Evolutionary conservation across 2,797 vertebrate genomes (phyloP), one percentile per base, ranked within the genome.

Genomic region (Peromyscus aztecus): DNA sequence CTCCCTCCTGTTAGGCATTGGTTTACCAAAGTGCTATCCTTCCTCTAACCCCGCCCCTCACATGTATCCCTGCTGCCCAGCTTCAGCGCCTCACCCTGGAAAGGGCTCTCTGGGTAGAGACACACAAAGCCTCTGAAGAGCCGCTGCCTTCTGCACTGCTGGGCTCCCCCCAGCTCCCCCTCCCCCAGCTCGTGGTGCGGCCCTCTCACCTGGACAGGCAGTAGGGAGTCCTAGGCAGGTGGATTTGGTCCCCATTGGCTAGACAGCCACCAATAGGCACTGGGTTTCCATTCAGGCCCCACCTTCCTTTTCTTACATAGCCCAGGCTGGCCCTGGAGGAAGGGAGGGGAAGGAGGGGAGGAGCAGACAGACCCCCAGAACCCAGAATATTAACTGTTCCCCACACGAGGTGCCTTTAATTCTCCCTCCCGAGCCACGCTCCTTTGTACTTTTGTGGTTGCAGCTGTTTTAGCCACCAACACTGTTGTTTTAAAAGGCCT

Each of bases 401-500:
- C 78, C 40, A 8, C 10, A 76, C 29, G 0, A 10, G 21, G 34
- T 1, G 71, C 93, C 96, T 97, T 90, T 59, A 49, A 67, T 82
- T 89, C 40, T 65, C 43, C 77, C 90, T 91, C 89, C 81, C 59
- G 0, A 89, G 92, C 95, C 24, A 1, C 81, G 2, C 31, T 89
- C 76, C 92, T 97, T 95, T 93, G 82, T 97, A 92, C 94, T 98
- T 97, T 46, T 92, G 97, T 97, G 90, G 97, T 95, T 98, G 93
- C 97, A 98, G 98, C 98, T 98, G 98, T 94, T 98, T 98, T 97
- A 98, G 98, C 98, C 27, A 14, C 97, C 63, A 63, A 95, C 90
- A 98, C 98, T 98, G 98, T 98, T 97, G 97, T 97, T 98, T 98
- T 98, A 98, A 98, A 98, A 98, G 98, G 98, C 98, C 98, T 98